Evolutionary conservation across 92 coral and sea anemone genomes (phyloP), one percentile per base, ranked within the genome.

Genomic region (Phenganax subtilis): DNA sequence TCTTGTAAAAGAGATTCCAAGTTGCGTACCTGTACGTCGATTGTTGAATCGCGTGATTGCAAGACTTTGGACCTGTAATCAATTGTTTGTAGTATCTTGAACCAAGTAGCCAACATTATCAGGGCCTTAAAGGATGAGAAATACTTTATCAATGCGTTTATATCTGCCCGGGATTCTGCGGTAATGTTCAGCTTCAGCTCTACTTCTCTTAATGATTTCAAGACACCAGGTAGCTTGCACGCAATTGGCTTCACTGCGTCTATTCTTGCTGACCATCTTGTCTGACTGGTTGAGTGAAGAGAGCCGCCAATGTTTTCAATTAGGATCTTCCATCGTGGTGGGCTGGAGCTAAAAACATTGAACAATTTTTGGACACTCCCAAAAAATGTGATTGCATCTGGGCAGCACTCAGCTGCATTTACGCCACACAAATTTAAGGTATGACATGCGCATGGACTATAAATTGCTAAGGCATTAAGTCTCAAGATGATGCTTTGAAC

Each of bases 51-150:
- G 73, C 73, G 31, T 67, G 73, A 67, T 8, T 67, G 73, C 25
- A 67, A 28, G 73, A 67, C 73, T 67, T 67, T 67, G 31, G 73
- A 67, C 30, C 73, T 67, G 73, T 14, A 67, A 67, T 67, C 73
- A 67, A 67, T 67, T 16, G 73, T 28, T 67, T 67, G 73, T 67
- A 67, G 73, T 67, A 67, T 67, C 12, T 67, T 67, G 37, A 16
- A 67, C 73, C 73, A 67, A 37, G 31, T 15, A 67, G 31, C 25
- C 47, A 37, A 37, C 47, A 37, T 37, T 37, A 37, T 37, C 47
- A 37, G 47, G 47, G 47, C 47, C 47, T 37, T 37, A 37, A 37
- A 37, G 47, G 47, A 37, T 37, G 47, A 37, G 5, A 37, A 37
- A 37, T 37, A 37, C 47, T 37, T 37, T 37, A 37, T 37, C 65